A percentile compares a stretch with the other conserved stretches of the same genome.
Evolutionary conservation across 2,113 vertebrate species (phyloP).

Genomic region (Ailuropoda melanoleuca): DNA sequence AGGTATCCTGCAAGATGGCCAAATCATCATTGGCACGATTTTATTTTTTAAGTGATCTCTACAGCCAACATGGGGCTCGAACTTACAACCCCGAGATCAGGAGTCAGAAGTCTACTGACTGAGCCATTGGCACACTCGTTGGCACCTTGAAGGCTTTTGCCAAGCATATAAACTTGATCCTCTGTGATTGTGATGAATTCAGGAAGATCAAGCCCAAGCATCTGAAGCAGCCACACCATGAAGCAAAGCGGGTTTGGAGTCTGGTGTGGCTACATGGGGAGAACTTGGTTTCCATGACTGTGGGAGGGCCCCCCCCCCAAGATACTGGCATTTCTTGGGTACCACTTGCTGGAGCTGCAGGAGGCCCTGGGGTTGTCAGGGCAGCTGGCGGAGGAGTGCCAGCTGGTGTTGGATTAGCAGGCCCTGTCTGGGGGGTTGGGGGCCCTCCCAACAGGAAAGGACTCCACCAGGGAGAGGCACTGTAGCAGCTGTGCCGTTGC

Average conservation of each 20-base stretch:
- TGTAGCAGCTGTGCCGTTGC: slow-evolving; percentile 92
- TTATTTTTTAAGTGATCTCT: neutral
- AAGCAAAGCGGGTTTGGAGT: slow-evolving; percentile 95
- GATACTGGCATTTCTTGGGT: slow-evolving; percentile 74
- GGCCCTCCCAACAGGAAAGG: slow-evolving; percentile 99
- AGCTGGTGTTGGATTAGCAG: neutral
- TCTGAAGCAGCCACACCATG: slow-evolving; percentile 95
- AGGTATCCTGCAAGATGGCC: neutral
- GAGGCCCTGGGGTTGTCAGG: neutral
- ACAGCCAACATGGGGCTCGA: neutral
- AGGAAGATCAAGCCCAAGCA: slow-evolving; percentile 99
- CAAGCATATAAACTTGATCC: slow-evolving; percentile 98
- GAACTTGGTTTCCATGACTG: slow-evolving; percentile 96
- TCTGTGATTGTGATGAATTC: slow-evolving; percentile 78
- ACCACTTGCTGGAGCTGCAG: neutral
- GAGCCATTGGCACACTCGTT: neutral
- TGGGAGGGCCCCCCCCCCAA: slow-evolving; percentile 92
- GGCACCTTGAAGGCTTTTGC: slow-evolving; percentile 98
- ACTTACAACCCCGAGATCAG: neutral
- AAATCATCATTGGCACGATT: slow-evolving; percentile 79
- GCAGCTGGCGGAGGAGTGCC: neutral
- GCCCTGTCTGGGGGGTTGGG: slow-evolving; percentile 87
- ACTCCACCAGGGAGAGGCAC: slow-evolving; percentile 93
- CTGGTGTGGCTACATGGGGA: slow-evolving; percentile 94
- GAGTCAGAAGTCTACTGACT: neutral